A percentile compares a stretch with the other conserved stretches of the same genome.
Evolutionary conservation across 2,797 vertebrate species (phyloP).

Genomic region (Argentina silus): DNA sequence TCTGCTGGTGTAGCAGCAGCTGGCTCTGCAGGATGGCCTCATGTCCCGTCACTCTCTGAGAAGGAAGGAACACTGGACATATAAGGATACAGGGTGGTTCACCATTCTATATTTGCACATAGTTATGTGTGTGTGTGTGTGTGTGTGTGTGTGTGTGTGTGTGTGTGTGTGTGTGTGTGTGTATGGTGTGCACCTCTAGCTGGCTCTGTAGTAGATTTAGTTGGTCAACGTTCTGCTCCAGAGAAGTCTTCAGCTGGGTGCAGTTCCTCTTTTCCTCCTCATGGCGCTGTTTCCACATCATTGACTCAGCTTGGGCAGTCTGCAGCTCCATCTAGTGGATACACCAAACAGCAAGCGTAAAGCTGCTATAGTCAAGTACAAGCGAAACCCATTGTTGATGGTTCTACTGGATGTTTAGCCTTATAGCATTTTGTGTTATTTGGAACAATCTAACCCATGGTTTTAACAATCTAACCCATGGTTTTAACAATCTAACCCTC

Average conservation of each 20-base stretch:
- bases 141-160: no score
- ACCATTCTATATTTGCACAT: neutral
- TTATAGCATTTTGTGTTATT: no score
- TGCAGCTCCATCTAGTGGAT: conserved; percentile 69
- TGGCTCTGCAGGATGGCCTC: conserved; percentile 40
- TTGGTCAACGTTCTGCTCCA: conserved; percentile 64
- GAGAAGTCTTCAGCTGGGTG: conserved; percentile 47
- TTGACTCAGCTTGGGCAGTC: conserved; percentile 60
- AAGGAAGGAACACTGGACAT: neutral
- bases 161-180: neutral
- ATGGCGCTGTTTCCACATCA: conserved; percentile 66
- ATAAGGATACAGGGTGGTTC: neutral
- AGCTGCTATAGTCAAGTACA: neutral
- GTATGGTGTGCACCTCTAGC: conserved; percentile 68
- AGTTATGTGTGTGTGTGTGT: no score
- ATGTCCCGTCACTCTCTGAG: conserved; percentile 58
- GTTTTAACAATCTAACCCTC: neutral
- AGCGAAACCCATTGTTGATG: no score
- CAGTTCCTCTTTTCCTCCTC: conserved; percentile 56
- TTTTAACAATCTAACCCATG: no score
- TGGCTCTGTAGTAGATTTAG: conserved; percentile 66
- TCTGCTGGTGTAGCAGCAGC: conserved; percentile 50
- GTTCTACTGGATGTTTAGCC: no score
- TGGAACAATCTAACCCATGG: no score
- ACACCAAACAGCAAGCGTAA: neutral